These are phyloP conservation scores for Antennarius maculatus DNA, from an alignment of 2,797 vertebrate species.

Conservation along the genomic window DNA sequence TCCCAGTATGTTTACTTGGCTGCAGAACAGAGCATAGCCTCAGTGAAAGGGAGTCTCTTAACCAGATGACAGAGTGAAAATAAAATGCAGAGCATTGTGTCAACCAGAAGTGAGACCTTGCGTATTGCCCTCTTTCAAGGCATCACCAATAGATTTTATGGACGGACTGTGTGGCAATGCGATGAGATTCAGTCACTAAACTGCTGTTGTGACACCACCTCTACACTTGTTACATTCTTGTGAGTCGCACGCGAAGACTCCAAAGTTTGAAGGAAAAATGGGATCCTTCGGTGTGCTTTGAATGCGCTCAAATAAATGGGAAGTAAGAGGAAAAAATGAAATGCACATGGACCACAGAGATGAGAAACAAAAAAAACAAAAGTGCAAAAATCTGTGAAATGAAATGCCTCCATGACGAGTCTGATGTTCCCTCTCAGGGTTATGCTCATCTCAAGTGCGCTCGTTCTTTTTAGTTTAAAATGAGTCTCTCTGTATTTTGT, in stretches of 20 bases:
- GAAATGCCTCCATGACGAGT: slow-evolving; percentile 61
- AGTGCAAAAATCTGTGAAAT: slow-evolving; percentile 79
- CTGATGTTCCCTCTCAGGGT: slow-evolving; percentile 41
- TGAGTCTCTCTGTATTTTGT: slow-evolving; percentile 38
- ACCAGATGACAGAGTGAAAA: slow-evolving; percentile 42
- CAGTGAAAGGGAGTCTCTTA: slow-evolving; percentile 43
- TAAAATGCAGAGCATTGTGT: slow-evolving; percentile 43
- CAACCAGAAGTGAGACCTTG: slow-evolving; percentile 35
- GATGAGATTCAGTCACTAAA: slow-evolving; percentile 41
- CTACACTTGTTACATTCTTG: slow-evolving; percentile 55
- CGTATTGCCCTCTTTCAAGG: slow-evolving; percentile 53
- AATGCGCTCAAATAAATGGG: slow-evolving; percentile 59
- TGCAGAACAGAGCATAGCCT: slow-evolving; percentile 66
- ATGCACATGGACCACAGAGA: slow-evolving; percentile 70
- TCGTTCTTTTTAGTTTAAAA: slow-evolving; percentile 51
- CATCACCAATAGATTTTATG: slow-evolving; percentile 55
- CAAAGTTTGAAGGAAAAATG: slow-evolving; percentile 67
- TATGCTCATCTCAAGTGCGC: slow-evolving; percentile 60
- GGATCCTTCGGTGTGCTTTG: slow-evolving; percentile 50
- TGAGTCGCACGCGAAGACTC: slow-evolving; percentile 52
- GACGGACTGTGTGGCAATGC: slow-evolving; percentile 66
- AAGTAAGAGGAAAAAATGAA: slow-evolving; percentile 64
- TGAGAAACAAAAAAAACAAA: slow-evolving; percentile 55
- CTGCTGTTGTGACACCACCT: slow-evolving; percentile 20
- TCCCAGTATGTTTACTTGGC: slow-evolving; percentile 56